Evolutionary conservation across 2,888 invertebrate species (phyloP), one percentile per base, ranked within the genome.

Genomic region (Drepanosiphum platanoidis): DNA sequence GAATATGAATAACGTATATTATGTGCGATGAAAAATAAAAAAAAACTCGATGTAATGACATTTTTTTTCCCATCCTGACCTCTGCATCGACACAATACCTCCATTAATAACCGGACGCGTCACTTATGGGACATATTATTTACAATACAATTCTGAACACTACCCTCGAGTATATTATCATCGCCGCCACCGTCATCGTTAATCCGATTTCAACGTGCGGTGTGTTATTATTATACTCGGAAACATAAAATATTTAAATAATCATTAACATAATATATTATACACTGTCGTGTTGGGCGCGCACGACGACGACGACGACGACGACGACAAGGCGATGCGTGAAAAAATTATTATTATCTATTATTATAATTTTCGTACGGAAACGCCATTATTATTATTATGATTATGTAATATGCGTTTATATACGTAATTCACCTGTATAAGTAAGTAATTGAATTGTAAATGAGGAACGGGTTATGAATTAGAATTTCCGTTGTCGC

Each of bases 401-500:
- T 39, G 22, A 32, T 22, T 27, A 52, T 36, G 36, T 81, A 13
- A n/a, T 42, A 52, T 18, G 68, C 30, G 11, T 11, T n/a, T 36
- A 70, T 80, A 61, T 58, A 30, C 52, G 39, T 66, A 46, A 46
- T 74, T 74, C 46, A 64, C 52, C 42, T 46, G 27, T 32, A 42
- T n/a, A 39, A 84, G 46, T 75, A 77, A 77, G 46, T 75, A 77
- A 77, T 84, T 84, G 84, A 84, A 84, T 75, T 84, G 77, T 84
- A 77, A 84, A 84, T 77, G 77, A 84, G 80, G 58, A 58, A n/a
- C 15, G 58, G 22, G 77, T 75, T 82, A 82, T 82, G 72, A 72
- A 83, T 75, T 30, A 39, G 52, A 77, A 77, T 77, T 77, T 84
- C 46, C 9, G 74, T 46, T 34, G 64, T 30, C 58, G 30, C 32